These are phyloP conservation scores for Triplophysa rosa DNA, from an alignment of 2,113 vertebrate genomes.

Conservation along the genomic window DNA sequence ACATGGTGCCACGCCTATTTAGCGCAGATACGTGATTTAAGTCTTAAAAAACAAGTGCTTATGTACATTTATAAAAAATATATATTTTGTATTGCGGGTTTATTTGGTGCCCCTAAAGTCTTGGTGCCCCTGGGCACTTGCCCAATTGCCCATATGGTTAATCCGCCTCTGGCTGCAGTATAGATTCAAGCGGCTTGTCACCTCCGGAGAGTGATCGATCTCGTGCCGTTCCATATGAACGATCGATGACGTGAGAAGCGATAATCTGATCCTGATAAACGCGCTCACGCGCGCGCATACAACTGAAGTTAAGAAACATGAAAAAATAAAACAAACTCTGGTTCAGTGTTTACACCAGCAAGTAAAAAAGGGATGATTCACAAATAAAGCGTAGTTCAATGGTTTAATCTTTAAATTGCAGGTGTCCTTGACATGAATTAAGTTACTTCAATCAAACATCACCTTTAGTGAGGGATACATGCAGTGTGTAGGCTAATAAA, in stretches of 20 bases:
- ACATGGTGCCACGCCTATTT: no score
- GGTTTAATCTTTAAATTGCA: no score
- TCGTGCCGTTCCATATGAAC: conserved; percentile 52
- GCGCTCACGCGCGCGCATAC: conserved; percentile 66
- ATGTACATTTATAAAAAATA: no score
- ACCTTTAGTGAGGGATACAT: background rate
- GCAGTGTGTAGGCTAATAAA: no score
- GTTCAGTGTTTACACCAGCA: background rate
- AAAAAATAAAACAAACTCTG: background rate
- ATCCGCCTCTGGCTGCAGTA: no score
- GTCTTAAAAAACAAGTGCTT: no score
- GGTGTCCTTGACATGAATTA: background rate
- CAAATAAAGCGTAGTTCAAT: no score
- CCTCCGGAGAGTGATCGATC: conserved; percentile 13
- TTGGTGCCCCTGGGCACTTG: no score
- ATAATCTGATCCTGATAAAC: conserved; percentile 70
- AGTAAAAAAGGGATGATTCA: background rate
- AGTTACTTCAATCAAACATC: background rate
- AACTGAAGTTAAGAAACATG: conserved; percentile 38
- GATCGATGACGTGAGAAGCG: conserved; percentile 75
- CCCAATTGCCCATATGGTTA: no score
- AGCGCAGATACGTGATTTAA: no score
- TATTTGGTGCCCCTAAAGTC: no score
- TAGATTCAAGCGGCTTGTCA: background rate
- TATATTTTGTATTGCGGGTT: no score